A percentile compares a stretch with the other conserved stretches of the same genome.
Conservation (phyloP, 2,888 invertebrate species). For the Caenorhabditis sp. region DNA sequence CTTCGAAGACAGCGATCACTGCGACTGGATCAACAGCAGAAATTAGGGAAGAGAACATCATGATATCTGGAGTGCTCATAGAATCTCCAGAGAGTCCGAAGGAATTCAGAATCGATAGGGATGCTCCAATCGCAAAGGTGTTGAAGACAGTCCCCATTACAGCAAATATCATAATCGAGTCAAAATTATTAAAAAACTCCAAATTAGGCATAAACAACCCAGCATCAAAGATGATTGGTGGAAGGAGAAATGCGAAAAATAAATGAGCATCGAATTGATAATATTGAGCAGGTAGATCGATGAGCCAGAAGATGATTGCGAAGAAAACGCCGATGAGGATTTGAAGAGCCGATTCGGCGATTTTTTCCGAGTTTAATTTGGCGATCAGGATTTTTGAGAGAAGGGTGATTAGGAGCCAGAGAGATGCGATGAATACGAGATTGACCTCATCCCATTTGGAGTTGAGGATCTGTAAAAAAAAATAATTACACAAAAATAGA, state of each 20-base stretch:
- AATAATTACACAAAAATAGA: too few relatives aligned
- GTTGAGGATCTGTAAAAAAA: slow-evolving; percentile 21
- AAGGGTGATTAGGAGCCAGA: slow-evolving; percentile 15
- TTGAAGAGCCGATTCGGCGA: slow-evolving; percentile 23
- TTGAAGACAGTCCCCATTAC: slow-evolving; percentile 91
- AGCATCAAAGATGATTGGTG: slow-evolving; percentile 96
- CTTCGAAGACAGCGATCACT: slow-evolving; percentile 47
- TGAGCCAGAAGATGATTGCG: background rate
- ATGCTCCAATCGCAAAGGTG: slow-evolving; percentile 76
- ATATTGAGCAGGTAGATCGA: background rate
- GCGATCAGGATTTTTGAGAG: background rate
- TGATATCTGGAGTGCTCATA: slow-evolving; percentile 23
- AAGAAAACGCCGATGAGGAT: slow-evolving; percentile 12
- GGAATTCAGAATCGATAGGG: slow-evolving; percentile 10
- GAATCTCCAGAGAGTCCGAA: slow-evolving; percentile 15
- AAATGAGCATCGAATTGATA: slow-evolving; percentile 76
- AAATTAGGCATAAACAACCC: slow-evolving; percentile 98
- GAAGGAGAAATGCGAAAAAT: slow-evolving; percentile 96
- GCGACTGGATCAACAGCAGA: slow-evolving; percentile 51
- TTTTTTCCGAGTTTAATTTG: background rate
- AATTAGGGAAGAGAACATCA: slow-evolving; percentile 44
- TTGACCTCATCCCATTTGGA: slow-evolving; percentile 18
- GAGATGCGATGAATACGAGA: background rate
- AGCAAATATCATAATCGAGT: slow-evolving; percentile 91
- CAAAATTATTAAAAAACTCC: slow-evolving; percentile 94